Evolutionary conservation across 2,888 invertebrate genomes (phyloP).

Genomic region (Cetonia aurata): DNA sequence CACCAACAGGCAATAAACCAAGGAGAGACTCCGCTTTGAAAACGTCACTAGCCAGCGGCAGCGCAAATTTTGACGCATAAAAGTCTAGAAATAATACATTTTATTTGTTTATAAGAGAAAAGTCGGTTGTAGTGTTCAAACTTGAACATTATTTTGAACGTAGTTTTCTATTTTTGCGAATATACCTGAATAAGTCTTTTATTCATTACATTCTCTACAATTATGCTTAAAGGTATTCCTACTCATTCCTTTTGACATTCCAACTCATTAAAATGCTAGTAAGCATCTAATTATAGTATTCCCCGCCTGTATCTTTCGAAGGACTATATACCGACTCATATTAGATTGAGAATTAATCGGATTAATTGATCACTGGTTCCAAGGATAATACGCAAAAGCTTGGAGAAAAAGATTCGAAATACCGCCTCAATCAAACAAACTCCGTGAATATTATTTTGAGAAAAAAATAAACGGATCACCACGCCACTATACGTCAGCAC

Average conservation of each 20-base stretch:
- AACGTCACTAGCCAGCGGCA: constrained; percentile 1
- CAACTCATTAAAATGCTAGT: no score
- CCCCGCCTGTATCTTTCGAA: no score
- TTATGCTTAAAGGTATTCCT: no score
- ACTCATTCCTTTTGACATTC: no score
- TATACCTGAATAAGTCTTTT: no score
- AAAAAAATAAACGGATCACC: constrained; percentile 23
- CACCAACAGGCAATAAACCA: neutral
- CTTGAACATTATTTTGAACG: no score
- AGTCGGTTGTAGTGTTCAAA: no score
- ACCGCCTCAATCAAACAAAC: neutral
- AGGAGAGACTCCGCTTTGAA: neutral
- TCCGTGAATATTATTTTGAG: constrained; percentile 32
- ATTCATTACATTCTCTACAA: no score
- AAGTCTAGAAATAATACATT: constrained; percentile 9
- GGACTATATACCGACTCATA: no score
- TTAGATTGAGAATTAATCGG: no score
- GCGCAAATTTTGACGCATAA: neutral
- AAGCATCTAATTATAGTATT: no score
- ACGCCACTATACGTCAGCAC: constrained; percentile 39
- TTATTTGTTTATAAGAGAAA: neutral
- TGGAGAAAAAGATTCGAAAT: neutral
- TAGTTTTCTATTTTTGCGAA: no score
- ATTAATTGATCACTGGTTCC: neutral
- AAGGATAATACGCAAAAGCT: neutral